These are phyloP conservation scores for Phataginus tetradactyla DNA, from an alignment of 2,797 vertebrate genomes.

Conservation along the genomic window DNA sequence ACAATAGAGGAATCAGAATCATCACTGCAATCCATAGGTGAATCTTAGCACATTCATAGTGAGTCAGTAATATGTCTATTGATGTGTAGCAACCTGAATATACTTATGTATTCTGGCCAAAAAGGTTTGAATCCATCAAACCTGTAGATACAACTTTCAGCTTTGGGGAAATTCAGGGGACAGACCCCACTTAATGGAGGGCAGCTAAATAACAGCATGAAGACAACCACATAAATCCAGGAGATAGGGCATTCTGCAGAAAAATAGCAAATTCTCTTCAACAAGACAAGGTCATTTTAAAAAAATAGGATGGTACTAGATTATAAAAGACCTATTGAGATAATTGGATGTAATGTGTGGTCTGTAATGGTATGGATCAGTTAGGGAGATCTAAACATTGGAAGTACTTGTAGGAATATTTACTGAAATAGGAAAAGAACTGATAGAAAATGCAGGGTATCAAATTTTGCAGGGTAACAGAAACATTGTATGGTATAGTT, in stretches of 20 bases:
- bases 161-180: background rate
- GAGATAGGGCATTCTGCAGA: background rate
- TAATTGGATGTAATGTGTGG: background rate
- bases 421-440: conserved; percentile 42
- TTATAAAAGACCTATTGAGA: background rate
- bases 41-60: background rate
- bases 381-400: conserved; percentile 33
- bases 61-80: background rate
- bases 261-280: background rate
- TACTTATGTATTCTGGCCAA: background rate
- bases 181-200: background rate
- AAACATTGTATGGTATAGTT: background rate
- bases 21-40: background rate
- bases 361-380: background rate
- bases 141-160: background rate
- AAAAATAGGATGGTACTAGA: background rate
- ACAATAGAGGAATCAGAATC: background rate
- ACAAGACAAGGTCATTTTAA: background rate
- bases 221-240: background rate
- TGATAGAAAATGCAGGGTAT: conserved; percentile 23
- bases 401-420: conserved; percentile 17
- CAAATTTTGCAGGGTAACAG: background rate
- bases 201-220: conserved; percentile 22
- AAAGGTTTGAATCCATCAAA: conserved; percentile 12
- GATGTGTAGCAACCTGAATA: background rate